Base-by-base conservation (phyloP, 2,888 invertebrate genomes). In the Leptinotarsa tumamoca region DNA sequence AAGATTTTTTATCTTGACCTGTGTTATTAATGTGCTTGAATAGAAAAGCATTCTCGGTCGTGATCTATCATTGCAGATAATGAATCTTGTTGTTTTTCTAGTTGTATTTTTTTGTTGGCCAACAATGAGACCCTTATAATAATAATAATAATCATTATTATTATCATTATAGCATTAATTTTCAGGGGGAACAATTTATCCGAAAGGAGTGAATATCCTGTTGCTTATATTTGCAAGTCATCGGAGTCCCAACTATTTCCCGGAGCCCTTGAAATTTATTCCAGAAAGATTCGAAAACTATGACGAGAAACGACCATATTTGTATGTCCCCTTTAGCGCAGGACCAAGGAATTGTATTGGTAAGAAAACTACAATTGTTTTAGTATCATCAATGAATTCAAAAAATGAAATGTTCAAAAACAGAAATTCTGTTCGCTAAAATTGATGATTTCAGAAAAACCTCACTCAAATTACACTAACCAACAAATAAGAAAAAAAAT, bases 251-350 rank as follows among this genome's bases (percentile, higher is more conserved):
- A 88, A 89, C 7, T 82, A 89, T 27, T 92, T 88, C 82, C 90
- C 91, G 0, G 88, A 92, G 75, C 91, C 92, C 0, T 85, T 91
- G 71, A 88, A 86, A 63, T 90, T 86, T 67, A 81, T 83, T 88
- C 92, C 92, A 0, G 91, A 91, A 73, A 89, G 92, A 33, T 92
- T 91, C 79, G 88, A 89, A 58, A 74, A 82, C 1, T 83, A 87
- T 72, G 84, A 87, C n/a, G 85, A 81, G 4, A 86, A 85, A 1
- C 90, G 89, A 71, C 89, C 90, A 0, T 92, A 90, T 81, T 89
- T 89, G 27, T 92, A 90, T 87, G 83, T 93, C 2, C 90, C 92
- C 0, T 93, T 93, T 75, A 93, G 92, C 81, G 93, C 92, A 13
- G 93, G 93, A 0, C 91, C 92, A 0, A 89, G 93, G 52, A 93